Conservation (phyloP, 2,113 vertebrate genomes). For the Dermatemys mawii region DNA sequence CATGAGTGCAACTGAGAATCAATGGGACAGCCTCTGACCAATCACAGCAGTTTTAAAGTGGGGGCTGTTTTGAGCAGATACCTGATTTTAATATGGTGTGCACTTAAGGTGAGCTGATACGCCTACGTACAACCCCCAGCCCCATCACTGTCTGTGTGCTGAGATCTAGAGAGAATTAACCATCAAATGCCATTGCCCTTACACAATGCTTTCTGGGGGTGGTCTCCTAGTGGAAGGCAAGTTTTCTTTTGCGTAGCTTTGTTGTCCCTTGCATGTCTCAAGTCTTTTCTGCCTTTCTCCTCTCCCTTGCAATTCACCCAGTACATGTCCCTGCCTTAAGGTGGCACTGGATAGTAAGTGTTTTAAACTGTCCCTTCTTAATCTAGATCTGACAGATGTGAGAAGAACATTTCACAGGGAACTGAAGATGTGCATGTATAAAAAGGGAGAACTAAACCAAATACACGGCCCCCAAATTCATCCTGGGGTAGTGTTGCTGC, state of each 20-base stretch:
- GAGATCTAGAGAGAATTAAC: neutral
- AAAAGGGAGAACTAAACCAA: neutral
- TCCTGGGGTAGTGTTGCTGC: neutral
- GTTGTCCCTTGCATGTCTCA: neutral
- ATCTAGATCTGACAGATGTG: neutral
- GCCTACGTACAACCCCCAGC: neutral
- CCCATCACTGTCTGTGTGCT: neutral
- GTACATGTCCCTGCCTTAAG: neutral
- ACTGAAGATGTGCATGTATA: neutral
- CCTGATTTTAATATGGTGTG: neutral
- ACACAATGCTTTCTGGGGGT: neutral
- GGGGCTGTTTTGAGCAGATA: neutral
- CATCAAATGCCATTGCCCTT: neutral
- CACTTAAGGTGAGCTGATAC: neutral
- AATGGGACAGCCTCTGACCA: neutral
- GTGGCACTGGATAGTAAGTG: neutral
- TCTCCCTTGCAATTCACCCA: neutral
- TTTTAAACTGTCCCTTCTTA: neutral
- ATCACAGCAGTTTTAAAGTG: neutral
- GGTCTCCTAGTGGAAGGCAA: neutral
- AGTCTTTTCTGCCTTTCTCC: neutral
- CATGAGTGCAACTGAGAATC: neutral
- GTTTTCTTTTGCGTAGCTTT: constrained; percentile 1
- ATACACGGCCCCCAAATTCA: neutral
- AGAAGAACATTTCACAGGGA: neutral